These are phyloP conservation scores for Catalaphyllia jardinei DNA, from an alignment of 64 coral and sea anemone genomes.

Conservation along the genomic window DNA sequence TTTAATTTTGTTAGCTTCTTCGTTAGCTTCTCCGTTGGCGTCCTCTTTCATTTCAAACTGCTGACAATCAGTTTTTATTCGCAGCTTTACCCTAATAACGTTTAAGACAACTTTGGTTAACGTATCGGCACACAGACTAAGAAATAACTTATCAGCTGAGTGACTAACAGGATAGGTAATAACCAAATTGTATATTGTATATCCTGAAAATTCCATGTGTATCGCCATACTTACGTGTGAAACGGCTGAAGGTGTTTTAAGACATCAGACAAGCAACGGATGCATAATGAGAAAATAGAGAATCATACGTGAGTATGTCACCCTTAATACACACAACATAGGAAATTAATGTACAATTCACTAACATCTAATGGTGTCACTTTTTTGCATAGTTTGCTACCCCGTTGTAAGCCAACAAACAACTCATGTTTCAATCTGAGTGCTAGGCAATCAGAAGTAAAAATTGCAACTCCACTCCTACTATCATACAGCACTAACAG, in stretches of 20 bases:
- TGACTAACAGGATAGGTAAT: too few species aligned
- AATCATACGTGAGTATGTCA: background rate
- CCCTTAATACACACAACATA: too few species aligned
- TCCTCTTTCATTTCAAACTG: constrained; percentile 89
- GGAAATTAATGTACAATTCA: background rate
- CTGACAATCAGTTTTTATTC: constrained; percentile 88
- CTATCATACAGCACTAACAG: too few species aligned
- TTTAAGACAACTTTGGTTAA: background rate
- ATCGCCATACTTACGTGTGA: constrained; percentile 88
- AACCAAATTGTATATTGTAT: background rate
- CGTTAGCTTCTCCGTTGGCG: background rate
- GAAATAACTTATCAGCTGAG: too few species aligned
- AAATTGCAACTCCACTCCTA: too few species aligned
- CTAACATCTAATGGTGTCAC: background rate
- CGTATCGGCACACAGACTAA: background rate
- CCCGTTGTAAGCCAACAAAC: too few species aligned
- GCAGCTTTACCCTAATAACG: constrained; percentile 74
- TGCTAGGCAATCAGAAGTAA: too few species aligned
- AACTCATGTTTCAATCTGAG: too few species aligned
- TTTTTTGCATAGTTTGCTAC: background rate
- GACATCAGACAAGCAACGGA: constrained; percentile 12
- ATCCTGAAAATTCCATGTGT: background rate
- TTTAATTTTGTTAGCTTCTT: background rate
- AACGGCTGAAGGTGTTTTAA: constrained; percentile 74
- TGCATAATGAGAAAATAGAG: background rate